These are phyloP conservation scores for Drosophila nr. fundita DNA, from an alignment of 2,888 invertebrate species.

Conservation along the genomic window DNA sequence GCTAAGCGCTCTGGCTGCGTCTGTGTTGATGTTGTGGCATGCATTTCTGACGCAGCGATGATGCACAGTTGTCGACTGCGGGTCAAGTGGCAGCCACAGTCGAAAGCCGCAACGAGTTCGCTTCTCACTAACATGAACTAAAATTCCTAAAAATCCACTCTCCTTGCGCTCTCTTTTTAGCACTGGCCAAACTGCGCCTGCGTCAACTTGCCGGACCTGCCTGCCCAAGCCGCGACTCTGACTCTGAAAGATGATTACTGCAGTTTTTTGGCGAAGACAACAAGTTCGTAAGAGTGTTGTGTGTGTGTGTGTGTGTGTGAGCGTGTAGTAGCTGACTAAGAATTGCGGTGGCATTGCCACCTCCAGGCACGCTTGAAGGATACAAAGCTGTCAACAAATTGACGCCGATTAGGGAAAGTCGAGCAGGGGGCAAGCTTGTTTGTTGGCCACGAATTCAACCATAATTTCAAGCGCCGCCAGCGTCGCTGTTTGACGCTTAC, in stretches of 20 bases:
- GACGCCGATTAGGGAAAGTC: slow-evolving; percentile 61
- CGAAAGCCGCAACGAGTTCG: slow-evolving; percentile 59
- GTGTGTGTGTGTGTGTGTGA: neutral
- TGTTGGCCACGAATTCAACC: slow-evolving; percentile 63
- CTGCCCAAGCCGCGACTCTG: neutral
- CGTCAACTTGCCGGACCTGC: slow-evolving; percentile 25
- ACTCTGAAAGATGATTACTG: slow-evolving; percentile 39
- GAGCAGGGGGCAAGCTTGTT: slow-evolving; percentile 20
- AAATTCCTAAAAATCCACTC: slow-evolving; percentile 23
- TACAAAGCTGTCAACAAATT: slow-evolving; percentile 75
- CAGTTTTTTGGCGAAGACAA: slow-evolving; percentile 44
- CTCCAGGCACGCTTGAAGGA: slow-evolving; percentile 40
- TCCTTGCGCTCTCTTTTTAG: slow-evolving; percentile 50
- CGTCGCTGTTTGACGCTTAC: slow-evolving; percentile 57
- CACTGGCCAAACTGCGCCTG: slow-evolving; percentile 48
- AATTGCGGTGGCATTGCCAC: slow-evolving; percentile 40
- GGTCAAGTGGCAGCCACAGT: slow-evolving; percentile 66
- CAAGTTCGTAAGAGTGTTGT: slow-evolving; percentile 20
- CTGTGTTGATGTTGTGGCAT: slow-evolving; percentile 8
- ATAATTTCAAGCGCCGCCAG: slow-evolving; percentile 65
- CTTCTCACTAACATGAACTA: slow-evolving; percentile 38
- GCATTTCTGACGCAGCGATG: slow-evolving; percentile 40
- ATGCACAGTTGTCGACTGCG: slow-evolving; percentile 62
- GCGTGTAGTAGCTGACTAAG: slow-evolving; percentile 31
- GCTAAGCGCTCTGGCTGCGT: slow-evolving; percentile 20